Evolutionary conservation across 2,113 vertebrate species (phyloP).

Genomic region (Terrapene triunguis): DNA sequence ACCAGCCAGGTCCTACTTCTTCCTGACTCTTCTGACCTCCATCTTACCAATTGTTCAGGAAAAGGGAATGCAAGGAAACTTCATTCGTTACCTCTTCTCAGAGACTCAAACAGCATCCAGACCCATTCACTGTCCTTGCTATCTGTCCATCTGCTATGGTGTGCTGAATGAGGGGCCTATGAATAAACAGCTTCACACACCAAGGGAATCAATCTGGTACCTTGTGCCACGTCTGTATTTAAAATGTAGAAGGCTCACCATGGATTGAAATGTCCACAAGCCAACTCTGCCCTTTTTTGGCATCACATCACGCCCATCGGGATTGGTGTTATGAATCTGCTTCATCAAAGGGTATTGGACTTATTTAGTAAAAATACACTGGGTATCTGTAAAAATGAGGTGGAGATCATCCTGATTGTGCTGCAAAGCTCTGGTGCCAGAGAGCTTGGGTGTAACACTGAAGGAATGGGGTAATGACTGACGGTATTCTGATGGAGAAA

Average conservation of each 20-base stretch:
- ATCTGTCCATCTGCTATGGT: neutral
- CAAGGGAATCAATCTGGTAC: fast-evolving
- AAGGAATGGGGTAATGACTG: fast-evolving
- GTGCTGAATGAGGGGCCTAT: fast-evolving
- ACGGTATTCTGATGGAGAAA: fast-evolving
- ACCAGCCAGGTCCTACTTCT: neutral
- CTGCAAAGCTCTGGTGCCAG: neutral
- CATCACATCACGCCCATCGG: fast-evolving
- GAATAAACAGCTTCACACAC: neutral
- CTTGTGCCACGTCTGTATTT: fast-evolving
- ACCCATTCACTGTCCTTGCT: neutral
- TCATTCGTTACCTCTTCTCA: neutral
- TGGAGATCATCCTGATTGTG: neutral
- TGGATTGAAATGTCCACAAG: neutral
- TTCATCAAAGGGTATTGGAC: neutral
- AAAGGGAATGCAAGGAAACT: fast-evolving
- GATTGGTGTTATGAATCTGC: neutral
- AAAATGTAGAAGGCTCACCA: neutral
- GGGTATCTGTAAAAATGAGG: neutral
- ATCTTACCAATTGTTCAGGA: neutral
- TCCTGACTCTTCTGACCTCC: neutral
- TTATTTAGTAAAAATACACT: neutral
- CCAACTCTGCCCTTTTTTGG: neutral
- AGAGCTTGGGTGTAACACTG: too few species aligned
- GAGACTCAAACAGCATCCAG: neutral